Conservation (phyloP, 2,113 vertebrate species). For the Serinus canaria region DNA sequence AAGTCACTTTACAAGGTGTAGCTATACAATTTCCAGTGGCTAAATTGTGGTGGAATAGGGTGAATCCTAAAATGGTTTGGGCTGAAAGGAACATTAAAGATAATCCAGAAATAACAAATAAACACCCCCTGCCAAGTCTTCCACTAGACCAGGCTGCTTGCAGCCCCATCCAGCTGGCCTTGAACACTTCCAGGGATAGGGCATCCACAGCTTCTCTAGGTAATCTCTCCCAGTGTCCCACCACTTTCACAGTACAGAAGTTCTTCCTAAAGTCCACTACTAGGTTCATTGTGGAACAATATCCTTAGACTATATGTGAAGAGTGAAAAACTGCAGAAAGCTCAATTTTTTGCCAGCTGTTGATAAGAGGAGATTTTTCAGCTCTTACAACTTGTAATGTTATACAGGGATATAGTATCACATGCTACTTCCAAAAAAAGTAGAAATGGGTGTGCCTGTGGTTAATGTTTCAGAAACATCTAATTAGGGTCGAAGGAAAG, state of each 20-base stretch:
- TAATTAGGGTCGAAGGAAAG: neutral
- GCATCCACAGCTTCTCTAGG: neutral
- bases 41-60: neutral
- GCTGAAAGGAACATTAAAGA: neutral
- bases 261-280: neutral
- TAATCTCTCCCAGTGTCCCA: neutral
- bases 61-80: neutral
- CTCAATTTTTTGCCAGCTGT: neutral
- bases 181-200: neutral
- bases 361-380: neutral
- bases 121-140: neutral
- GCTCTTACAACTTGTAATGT: neutral
- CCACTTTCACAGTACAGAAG: neutral
- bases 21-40: neutral
- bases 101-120: neutral
- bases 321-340: neutral
- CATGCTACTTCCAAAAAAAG: neutral
- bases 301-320: neutral
- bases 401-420: neutral
- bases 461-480: neutral
- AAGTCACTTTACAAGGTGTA: neutral
- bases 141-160: no score
- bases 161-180: neutral
- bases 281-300: neutral
- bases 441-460: neutral